Evolutionary conservation across 2,113 vertebrate genomes (phyloP), one percentile per base, ranked within the genome.

Genomic region (Plecotus auritus): DNA sequence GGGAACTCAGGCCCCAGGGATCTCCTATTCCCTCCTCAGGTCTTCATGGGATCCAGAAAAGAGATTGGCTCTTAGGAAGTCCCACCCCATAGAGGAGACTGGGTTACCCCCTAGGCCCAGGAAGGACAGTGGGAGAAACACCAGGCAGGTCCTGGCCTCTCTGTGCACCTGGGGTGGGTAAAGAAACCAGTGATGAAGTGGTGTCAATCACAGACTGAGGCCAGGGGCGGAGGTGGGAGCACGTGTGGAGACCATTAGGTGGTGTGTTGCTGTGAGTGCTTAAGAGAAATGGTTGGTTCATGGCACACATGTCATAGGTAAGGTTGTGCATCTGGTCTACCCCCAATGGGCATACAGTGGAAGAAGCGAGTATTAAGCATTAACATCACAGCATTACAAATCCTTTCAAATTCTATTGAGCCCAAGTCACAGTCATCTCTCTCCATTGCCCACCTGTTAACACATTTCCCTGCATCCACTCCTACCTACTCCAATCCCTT

Each of bases 201-300:
- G 77, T 7, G 54, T 69, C 35, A 17, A n/a, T 22, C 13, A 5
- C n/a, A 54, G 80, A 40, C 45, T 8, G 35, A 76, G 66, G 90
- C 56, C 8, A 10, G 30, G 14, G 54, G 5, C 0, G 1, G 20
- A 20, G 30, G 42, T 1, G 64, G 12, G n/a, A 9, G n/a, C 1
- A 6, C 10, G n/a, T 30, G 77, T 8, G 13, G 10, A 30, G 22
- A 18, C 0, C 2, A 8, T 1, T 7, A 40, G 76, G 30, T 0
- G 7, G 37, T 4, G 30, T 49, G 20, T 1, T 18, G 26, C 40
- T 23, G 17, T 9, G 23, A 35, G 4, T 3, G 7, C 28, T 1
- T 5, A 7, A 14, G 13, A 77, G 64, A 18, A 35, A 13, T 0
- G 0, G 6, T 1, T 5, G 37, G 18, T 4, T 77, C n/a, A 0